phyloP scores from a whole-genome alignment of 2,113 vertebrate genomes.

The Tautogolabrus adspersus region DNA sequence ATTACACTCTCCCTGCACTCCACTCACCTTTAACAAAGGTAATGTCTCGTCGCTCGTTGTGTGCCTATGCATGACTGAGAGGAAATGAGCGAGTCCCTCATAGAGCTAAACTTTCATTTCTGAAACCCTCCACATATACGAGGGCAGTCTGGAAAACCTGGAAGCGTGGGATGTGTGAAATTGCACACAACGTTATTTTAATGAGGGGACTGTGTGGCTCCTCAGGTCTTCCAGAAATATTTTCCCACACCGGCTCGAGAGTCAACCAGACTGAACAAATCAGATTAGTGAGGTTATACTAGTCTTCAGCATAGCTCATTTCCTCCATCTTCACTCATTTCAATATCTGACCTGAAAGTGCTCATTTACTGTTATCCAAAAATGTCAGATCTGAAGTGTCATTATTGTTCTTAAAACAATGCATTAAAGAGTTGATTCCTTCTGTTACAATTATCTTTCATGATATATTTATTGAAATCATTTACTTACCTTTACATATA shows the following conservation, averaged over 20 bases:
- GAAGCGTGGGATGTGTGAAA: conserved; percentile 61
- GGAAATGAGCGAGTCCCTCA: conserved; percentile 23
- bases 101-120: conserved; percentile 13
- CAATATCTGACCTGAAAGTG: conserved; percentile 60
- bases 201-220: conserved; percentile 64
- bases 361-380: conserved; percentile 14
- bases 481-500: not conserved
- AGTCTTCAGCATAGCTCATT: conserved; percentile 76
- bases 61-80: conserved; percentile 56
- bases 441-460: not conserved
- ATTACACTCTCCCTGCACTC: not conserved
- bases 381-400: not conserved
- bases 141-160: conserved; percentile 44
- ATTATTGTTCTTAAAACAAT: not conserved
- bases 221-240: conserved; percentile 68
- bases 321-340: conserved; percentile 70
- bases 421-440: not conserved
- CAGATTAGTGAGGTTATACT: conserved; percentile 82
- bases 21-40: conserved; percentile 74
- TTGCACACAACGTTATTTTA: conserved; percentile 57
- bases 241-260: conserved; percentile 84
- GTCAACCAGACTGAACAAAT: conserved; percentile 87
- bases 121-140: not conserved
- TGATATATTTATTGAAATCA: not conserved
- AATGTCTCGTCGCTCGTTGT: conserved; percentile 59